Conservation (phyloP, 2,797 vertebrate genomes). For the Tenualosa thibaudeaui region DNA sequence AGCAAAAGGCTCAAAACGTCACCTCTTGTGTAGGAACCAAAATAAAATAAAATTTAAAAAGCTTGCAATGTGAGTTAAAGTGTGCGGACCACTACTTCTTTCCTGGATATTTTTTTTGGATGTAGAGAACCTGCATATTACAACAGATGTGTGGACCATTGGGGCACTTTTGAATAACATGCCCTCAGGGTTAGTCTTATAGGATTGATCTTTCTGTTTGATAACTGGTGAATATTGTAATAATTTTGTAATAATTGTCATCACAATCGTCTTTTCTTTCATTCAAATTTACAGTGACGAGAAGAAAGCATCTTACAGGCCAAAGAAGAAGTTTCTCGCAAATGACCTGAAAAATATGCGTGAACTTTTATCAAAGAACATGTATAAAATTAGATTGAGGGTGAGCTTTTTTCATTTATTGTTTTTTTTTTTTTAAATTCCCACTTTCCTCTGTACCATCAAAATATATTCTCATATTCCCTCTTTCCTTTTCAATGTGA, state of each 20-base stretch:
- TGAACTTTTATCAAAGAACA: constrained; percentile 91
- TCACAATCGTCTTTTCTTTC: not conserved
- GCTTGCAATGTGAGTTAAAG: no score
- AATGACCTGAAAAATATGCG: constrained; percentile 86
- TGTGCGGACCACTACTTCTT: no score
- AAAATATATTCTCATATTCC: not conserved
- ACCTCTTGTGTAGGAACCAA: no score
- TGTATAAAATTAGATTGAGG: constrained; percentile 93
- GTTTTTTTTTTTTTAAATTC: not conserved
- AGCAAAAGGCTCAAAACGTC: no score
- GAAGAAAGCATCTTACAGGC: constrained; percentile 63
- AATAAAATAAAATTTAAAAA: no score
- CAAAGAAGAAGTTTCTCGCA: constrained; percentile 77
- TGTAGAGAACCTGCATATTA: no score
- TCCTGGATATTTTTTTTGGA: no score
- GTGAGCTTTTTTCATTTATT: constrained; percentile 68
- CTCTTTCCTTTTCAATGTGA: not conserved
- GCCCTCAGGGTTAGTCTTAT: not conserved
- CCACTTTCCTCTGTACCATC: not conserved
- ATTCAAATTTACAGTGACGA: constrained; percentile 67
- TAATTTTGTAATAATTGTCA: no score
- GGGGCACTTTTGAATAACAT: no score
- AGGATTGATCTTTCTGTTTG: not conserved
- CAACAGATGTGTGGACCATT: no score
- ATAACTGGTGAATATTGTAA: constrained; percentile 29